Evolutionary conservation across 2,797 vertebrate genomes (phyloP), one percentile per base, ranked within the genome.

Genomic region (Manis pentadactyla): DNA sequence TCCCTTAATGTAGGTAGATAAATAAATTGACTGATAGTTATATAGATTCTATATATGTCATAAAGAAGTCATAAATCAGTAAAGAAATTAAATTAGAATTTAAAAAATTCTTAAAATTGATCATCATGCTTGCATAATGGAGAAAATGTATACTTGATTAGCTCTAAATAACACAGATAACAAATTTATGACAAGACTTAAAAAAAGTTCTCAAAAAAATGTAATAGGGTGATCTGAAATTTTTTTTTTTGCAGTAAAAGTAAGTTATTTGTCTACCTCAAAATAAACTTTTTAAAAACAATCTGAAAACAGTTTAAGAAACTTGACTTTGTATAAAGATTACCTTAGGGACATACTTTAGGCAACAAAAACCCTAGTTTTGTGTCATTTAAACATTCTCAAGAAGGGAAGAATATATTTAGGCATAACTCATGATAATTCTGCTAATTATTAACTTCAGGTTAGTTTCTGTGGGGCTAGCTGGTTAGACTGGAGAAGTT

Each of bases 41-140:
- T 29, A 8, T 23, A 77, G 37, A 59, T 93, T 98, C 97, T 98
- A 97, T 95, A 78, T 86, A 87, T 88, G 88, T 90, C 84, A 97
- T 93, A 97, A 95, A 96, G 97, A 97, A 93, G 85, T 87, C 81
- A 92, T 92, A 97, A 96, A 90, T 96, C 63, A 90, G 88, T 97
- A 93, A 98, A 96, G 95, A 97, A 97, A 97, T 85, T 89, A 95
- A 93, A 97, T 96, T 87, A 98, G 94, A 85, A 96, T 95, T 81
- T 96, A 98, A 98, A 97, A 66, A n/a, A 95, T 82, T 63, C 93
- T 82, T 89, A 39, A 95, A 98, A 96, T 51, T 86, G 81, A 68
- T 93, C 90, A 94, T 87, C 83, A 95, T 94, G 57, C 87, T 66
- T 78, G 31, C 86, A 94, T 93, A 95, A 87, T 96, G 89, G 85